Percentiles rank a stretch among this genome's conserved stretches.
These are phyloP conservation scores for Beroe forskalii DNA, from an alignment of 37 sponge, comb jelly and placozoan genomes.

Conservation along the genomic window DNA sequence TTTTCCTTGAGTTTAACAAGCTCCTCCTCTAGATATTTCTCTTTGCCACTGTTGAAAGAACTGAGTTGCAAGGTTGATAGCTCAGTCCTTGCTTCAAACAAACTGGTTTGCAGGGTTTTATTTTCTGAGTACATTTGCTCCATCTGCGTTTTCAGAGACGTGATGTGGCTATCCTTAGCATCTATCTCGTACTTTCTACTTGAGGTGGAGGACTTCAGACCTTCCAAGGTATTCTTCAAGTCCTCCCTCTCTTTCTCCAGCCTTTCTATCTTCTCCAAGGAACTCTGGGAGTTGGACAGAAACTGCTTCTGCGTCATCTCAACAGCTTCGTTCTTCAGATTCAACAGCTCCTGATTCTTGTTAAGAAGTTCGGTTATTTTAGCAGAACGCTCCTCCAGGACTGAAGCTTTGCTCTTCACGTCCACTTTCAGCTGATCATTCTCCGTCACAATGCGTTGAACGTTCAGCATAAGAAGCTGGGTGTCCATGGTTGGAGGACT, in stretches of 20 bases:
- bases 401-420: slow-evolving; percentile 3
- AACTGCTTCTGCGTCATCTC: slow-evolving; percentile 16
- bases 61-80: neutral
- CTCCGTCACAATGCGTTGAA: slow-evolving; percentile 19
- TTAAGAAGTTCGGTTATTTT: slow-evolving; percentile 52
- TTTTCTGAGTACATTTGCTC: slow-evolving; percentile 23
- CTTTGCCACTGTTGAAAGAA: slow-evolving; percentile 7
- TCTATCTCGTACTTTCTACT: slow-evolving; percentile 35
- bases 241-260: slow-evolving; percentile 27
- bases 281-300: neutral
- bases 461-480: slow-evolving; percentile 32
- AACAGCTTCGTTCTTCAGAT: slow-evolving; percentile 41
- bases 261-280: neutral
- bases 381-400: slow-evolving; percentile 6
- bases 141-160: neutral
- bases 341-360: slow-evolving; percentile 24
- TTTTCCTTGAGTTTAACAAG: slow-evolving; percentile 35
- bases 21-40: neutral
- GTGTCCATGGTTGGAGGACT: slow-evolving; percentile 15
- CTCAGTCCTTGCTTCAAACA: neutral
- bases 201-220: neutral
- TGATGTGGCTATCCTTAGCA: neutral
- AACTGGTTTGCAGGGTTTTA: neutral
- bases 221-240: neutral
- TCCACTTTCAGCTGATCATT: slow-evolving; percentile 9